Evolutionary conservation across 2,888 invertebrate genomes (phyloP), one percentile per base, ranked within the genome.

Genomic region (Agrilus cyanescens): DNA sequence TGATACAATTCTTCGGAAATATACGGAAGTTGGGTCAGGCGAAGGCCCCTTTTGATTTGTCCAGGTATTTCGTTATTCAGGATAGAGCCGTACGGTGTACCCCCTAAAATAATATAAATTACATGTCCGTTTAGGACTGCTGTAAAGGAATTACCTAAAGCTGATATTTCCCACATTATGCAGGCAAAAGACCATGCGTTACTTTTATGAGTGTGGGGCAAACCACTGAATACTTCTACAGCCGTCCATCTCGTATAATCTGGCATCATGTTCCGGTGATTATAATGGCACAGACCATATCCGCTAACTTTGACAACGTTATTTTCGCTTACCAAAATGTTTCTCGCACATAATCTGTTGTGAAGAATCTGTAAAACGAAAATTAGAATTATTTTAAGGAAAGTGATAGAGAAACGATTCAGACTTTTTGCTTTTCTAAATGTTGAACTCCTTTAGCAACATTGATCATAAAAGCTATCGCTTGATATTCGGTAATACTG

Each of bases 171-270:
- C 89, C 89, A 90, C 47, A 88, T 67, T 10, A 88, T 61, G 46
- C 85, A 79, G 0, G 84, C 88, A 62, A 80, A 87, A 0, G 87
- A 82, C 89, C 89, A 90, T 4, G 86, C 74, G 57, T 88, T 86
- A 41, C 83, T 82, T 55, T 84, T 80, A 4, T 71, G 67, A n/a
- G 79, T 77, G 51, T 74, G 78, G 38, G 78, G 75, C 39, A 77
- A 78, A 53, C 78, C 77, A 25, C 78, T 75, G 48, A 88, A 69
- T 55, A 82, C 79, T 63, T 90, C 90, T 16, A 81, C 76, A 0
- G 89, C 80, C 6, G 78, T 78, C 88, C 88, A 89, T 34, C 89
- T 69, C 1, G 80, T 77, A 52, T 82, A 79, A 57, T 88, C 86
- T 2, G 82, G 74, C 37, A 79, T 78, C 58, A 81, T 72, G 41